A percentile compares a stretch with the other conserved stretches of the same genome.
phyloP scores from a whole-genome alignment of 2,113 vertebrate species.

The Apaloderma vittatum region DNA sequence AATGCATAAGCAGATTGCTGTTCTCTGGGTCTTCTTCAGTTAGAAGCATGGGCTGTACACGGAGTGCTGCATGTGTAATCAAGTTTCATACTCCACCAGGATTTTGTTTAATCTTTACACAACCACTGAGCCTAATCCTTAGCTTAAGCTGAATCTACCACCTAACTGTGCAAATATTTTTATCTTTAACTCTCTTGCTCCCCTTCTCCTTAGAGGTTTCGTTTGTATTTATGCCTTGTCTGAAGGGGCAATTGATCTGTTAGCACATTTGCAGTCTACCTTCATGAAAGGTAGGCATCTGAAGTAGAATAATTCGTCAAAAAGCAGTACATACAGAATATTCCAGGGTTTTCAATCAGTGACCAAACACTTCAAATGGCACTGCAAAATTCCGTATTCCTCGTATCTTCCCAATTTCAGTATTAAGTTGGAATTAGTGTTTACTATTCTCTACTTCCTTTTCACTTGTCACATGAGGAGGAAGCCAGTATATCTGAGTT shows the following conservation, averaged over 20 bases:
- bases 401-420: background rate
- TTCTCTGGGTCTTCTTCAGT: background rate
- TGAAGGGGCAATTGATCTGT: background rate
- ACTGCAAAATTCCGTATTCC: background rate
- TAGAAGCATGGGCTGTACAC: background rate
- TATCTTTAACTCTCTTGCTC: background rate
- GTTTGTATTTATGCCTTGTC: background rate
- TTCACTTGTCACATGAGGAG: background rate
- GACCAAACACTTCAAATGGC: background rate
- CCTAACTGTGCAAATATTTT: background rate
- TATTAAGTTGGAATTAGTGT: background rate
- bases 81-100: background rate
- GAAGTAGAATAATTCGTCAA: background rate
- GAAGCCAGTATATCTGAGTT: background rate
- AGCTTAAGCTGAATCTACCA: background rate
- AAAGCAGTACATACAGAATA: background rate
- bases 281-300: background rate
- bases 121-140: background rate
- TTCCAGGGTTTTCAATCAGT: background rate
- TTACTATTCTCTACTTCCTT: background rate
- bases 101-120: background rate
- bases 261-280: background rate
- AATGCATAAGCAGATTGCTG: background rate
- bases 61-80: background rate
- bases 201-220: background rate